Percentiles rank a stretch among this genome's conserved stretches.
Conservation (phyloP, 2,113 vertebrate genomes). For the Gavia stellata region DNA sequence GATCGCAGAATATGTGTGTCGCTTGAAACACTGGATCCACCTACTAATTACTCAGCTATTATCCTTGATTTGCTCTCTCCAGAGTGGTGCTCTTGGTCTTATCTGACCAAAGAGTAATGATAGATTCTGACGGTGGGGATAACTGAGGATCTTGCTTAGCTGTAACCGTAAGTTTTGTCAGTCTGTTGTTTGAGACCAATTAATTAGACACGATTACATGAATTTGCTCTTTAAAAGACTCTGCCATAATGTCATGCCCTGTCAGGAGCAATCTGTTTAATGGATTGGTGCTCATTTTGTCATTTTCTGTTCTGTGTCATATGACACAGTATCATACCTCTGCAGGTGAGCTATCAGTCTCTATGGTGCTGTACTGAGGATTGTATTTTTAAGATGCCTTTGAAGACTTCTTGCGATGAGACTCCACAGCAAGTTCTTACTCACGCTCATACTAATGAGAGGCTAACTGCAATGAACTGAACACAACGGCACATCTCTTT, state of each 20-base stretch:
- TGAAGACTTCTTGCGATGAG: not conserved
- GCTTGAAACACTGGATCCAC: not conserved
- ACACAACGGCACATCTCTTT: not conserved
- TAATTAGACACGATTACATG: not conserved
- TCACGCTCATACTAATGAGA: not conserved
- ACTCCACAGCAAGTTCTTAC: not conserved
- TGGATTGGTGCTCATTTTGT: not conserved
- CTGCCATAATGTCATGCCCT: not conserved
- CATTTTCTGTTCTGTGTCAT: not conserved
- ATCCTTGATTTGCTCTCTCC: not conserved
- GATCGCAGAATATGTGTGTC: not conserved
- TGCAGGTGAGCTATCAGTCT: not conserved
- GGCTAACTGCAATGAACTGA: not conserved
- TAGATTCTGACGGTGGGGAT: not conserved
- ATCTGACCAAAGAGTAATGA: not conserved
- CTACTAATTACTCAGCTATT: not conserved
- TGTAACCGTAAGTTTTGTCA: not conserved
- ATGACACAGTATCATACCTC: not conserved
- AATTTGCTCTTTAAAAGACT: slow-evolving; percentile 7
- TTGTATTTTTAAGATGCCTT: not conserved
- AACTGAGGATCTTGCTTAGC: not conserved
- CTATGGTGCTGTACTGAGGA: not conserved
- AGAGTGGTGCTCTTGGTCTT: not conserved
- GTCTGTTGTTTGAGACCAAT: not conserved
- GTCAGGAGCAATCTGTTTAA: not conserved